A percentile compares a stretch with the other conserved stretches of the same genome.
phyloP scores from a whole-genome alignment of 2,888 invertebrate genomes.

The Phasia obesa region DNA sequence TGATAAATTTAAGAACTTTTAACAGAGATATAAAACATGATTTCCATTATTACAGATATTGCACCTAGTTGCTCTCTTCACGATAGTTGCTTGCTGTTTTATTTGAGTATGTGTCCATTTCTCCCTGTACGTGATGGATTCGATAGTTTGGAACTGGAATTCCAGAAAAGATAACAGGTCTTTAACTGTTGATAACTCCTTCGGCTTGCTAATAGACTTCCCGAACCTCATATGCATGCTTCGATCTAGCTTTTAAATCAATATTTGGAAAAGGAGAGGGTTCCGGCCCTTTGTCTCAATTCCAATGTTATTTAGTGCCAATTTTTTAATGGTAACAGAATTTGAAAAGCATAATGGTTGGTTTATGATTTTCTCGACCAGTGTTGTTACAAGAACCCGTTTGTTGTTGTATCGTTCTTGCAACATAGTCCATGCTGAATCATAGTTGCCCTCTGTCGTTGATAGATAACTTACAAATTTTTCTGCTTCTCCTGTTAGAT shows the following conservation, averaged over 20 bases:
- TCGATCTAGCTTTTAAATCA: background rate
- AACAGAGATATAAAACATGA: background rate
- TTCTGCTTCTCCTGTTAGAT: conserved; percentile 34
- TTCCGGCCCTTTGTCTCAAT: background rate
- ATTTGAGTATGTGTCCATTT: background rate
- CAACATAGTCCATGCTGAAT: conserved; percentile 18
- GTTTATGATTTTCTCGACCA: background rate
- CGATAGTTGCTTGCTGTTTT: background rate
- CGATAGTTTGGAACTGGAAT: background rate
- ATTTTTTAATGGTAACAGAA: background rate
- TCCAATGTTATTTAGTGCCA: background rate
- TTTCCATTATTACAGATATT: background rate
- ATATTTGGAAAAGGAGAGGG: background rate
- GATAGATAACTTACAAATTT: conserved; percentile 17
- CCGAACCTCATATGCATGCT: background rate
- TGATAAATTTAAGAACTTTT: background rate
- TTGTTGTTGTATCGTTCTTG: conserved; percentile 27
- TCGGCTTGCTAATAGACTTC: background rate
- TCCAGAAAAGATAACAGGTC: too few relatives aligned
- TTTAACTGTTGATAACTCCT: background rate
- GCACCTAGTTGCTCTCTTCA: background rate
- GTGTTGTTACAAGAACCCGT: conserved; percentile 2
- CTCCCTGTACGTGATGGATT: background rate
- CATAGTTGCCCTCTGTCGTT: conserved; percentile 14
- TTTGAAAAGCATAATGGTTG: background rate